Base-by-base conservation (phyloP, 92 coral and sea anemone genomes). In the Bergia sp. region DNA sequence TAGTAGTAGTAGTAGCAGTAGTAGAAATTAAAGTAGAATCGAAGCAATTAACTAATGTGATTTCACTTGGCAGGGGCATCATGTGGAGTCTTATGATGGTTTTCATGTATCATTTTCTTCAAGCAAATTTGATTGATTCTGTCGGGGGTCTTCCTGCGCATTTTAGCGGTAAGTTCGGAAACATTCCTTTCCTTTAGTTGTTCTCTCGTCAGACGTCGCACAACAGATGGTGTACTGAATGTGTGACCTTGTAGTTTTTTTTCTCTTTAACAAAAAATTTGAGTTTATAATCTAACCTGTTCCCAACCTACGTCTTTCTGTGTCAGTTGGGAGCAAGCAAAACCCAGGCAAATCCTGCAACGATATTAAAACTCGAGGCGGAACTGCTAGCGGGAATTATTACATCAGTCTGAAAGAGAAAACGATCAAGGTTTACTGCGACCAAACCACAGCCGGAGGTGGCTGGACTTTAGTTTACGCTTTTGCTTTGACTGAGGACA, bases 301-400 rank as follows among this genome's bases (percentile, higher is more conserved):
- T 50, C 12, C 1, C 13, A 1, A 15, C 8, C 57, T 8, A 1
- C 57, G 29, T 29, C 11, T 8, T 67, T 67, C 37, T 67, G 2
- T 21, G 29, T 21, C 37, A 67, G 73, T 67, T 50, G 57, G 57
- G 12, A 50, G 57, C 57, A 50, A 50, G 11, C 13, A 50, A 12
- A 50, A 50, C 57, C 81, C 81, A 42, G 82, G 82, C 42, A 79
- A 7, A 1, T 79, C 82, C 18, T 79, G 82, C 39, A 37, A 18
- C 8, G 82, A 79, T 29, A 79, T 79, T 2, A 79, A 79, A 79
- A 43, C 55, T 55, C 82, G n/a, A 50, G 82, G 82, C 3, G 82
- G 82, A 79, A 79, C 82, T 47, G 47, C 64, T 42, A 44, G 29
- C 67, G n/a, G 47, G 66, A 79, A 50, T 79, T 79, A 79, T 79